These are phyloP conservation scores for Nerophis ophidion DNA, from an alignment of 2,113 vertebrate species.

Conservation along the genomic window DNA sequence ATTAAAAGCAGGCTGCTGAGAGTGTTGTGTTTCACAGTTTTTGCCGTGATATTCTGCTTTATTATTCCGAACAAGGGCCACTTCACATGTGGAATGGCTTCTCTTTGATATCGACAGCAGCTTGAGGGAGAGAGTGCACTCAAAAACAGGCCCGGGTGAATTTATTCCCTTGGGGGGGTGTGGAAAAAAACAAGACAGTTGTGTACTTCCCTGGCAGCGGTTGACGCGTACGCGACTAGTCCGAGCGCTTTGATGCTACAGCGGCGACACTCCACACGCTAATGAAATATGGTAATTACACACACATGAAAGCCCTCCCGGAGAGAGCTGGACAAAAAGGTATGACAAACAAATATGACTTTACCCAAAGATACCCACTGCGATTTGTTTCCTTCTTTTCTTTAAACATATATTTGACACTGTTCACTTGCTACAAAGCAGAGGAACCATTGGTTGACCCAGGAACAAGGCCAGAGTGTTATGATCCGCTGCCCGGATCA, in stretches of 20 bases:
- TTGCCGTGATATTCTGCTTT: conserved; percentile 73
- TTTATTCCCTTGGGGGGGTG: conserved; percentile 61
- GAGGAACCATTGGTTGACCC: conserved; percentile 61
- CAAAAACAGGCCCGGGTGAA: conserved; percentile 75
- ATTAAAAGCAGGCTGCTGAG: conserved; percentile 53
- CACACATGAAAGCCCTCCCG: conserved; percentile 68
- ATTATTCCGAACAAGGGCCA: conserved; percentile 76
- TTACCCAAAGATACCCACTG: conserved; percentile 65
- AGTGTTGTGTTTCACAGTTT: conserved; percentile 74
- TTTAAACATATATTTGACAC: conserved; percentile 70
- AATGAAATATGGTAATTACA: conserved; percentile 79
- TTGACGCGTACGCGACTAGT: conserved; percentile 59
- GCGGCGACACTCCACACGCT: conserved; percentile 66
- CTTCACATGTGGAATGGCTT: conserved; percentile 75
- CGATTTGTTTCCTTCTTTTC: conserved; percentile 66
- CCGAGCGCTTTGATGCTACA: conserved; percentile 73
- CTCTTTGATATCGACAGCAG: conserved; percentile 79
- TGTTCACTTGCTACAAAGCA: conserved; percentile 57
- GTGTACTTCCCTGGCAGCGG: conserved; percentile 65
- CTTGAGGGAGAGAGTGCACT: conserved; percentile 78
- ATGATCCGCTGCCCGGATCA: no score
- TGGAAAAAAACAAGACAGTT: conserved; percentile 61
- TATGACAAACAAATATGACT: conserved; percentile 74
- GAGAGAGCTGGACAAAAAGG: conserved; percentile 46
- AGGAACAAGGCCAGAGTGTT: conserved; percentile 33